Evolutionary conservation across 2,797 vertebrate genomes (phyloP).

Genomic region (Xiphorhynchus erythropygius): DNA sequence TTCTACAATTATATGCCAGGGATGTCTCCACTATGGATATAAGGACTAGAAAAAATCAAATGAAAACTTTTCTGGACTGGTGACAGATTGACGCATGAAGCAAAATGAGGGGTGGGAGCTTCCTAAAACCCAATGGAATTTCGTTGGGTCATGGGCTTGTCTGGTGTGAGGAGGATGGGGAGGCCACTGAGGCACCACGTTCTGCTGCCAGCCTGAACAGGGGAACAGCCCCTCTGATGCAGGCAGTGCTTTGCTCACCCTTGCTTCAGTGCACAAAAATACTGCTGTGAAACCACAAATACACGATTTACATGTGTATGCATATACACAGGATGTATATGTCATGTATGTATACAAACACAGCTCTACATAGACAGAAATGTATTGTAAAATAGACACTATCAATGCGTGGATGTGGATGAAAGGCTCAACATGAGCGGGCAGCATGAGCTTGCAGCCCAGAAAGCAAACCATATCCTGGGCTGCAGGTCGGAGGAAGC

Average conservation of each 20-base stretch:
- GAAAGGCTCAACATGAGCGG: not conserved
- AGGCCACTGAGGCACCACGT: not conserved
- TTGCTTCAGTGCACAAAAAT: not conserved
- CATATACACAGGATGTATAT: fast-evolving
- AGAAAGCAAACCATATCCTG: not conserved
- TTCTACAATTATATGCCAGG: not conserved
- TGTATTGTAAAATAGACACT: not conserved
- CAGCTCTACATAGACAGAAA: not conserved
- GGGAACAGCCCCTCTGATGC: fast-evolving
- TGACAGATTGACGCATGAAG: not conserved
- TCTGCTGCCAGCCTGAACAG: fast-evolving
- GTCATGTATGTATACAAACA: fast-evolving
- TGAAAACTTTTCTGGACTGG: not conserved
- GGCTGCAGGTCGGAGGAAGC: not conserved
- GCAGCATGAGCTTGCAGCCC: not conserved
- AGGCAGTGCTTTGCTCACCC: not conserved
- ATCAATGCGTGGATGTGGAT: not conserved
- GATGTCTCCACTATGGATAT: not conserved
- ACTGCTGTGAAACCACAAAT: not conserved
- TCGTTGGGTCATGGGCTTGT: fast-evolving
- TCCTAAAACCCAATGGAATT: not conserved
- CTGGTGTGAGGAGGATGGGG: not conserved
- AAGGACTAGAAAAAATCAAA: not conserved
- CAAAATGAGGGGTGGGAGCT: fast-evolving
- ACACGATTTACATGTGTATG: not conserved